Conservation (phyloP, 2,113 vertebrate species). For the Struthio camelus region DNA sequence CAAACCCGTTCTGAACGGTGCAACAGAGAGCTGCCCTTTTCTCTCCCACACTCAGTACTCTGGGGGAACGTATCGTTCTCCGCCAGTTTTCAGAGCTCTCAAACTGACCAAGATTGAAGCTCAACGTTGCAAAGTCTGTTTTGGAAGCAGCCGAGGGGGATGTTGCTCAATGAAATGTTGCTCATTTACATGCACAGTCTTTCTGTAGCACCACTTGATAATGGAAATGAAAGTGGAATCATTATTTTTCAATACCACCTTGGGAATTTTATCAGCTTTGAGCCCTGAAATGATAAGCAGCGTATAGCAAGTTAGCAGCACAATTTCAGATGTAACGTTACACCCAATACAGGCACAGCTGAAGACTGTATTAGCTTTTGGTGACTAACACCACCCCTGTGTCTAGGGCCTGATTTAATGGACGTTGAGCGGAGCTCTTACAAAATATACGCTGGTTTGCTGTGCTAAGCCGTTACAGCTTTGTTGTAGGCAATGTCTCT, state of each 20-base stretch:
- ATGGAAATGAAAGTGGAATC: neutral
- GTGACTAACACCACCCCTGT: neutral
- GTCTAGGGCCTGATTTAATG: neutral
- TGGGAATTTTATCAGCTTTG: neutral
- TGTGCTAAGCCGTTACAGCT: neutral
- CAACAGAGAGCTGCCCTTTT: neutral
- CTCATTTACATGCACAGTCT: neutral
- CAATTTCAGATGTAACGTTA: neutral
- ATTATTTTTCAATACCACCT: neutral
- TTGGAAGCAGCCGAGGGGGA: too few relatives aligned
- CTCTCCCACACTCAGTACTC: neutral
- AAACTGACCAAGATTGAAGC: neutral
- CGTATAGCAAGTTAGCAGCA: neutral
- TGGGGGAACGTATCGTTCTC: neutral
- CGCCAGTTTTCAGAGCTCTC: neutral
- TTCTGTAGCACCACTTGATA: neutral
- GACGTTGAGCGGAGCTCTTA: neutral
- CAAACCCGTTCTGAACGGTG: neutral
- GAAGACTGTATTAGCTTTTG: neutral
- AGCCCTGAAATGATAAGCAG: neutral
- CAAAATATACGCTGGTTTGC: neutral
- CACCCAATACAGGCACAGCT: neutral
- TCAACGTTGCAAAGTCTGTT: neutral
- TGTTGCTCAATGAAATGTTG: too few relatives aligned
- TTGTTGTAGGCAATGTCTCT: neutral